Evolutionary conservation across 2,888 invertebrate genomes (phyloP).

Genomic region (Leucophora obtusa): DNA sequence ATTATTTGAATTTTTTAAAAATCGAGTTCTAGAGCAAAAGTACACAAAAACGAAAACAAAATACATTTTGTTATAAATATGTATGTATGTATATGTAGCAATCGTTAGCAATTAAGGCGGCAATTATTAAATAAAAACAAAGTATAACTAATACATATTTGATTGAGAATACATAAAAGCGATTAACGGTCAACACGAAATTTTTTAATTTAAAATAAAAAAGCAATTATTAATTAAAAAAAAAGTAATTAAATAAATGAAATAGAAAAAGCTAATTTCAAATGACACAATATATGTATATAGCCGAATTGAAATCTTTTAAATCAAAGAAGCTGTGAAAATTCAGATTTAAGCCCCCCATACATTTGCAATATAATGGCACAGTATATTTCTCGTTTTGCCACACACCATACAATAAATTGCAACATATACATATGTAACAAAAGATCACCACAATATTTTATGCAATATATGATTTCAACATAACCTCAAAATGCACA

Average conservation of each 20-base stretch:
- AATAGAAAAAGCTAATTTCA: background rate
- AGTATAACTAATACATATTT: background rate
- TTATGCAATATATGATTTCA: too few relatives aligned
- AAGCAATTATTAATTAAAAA: background rate
- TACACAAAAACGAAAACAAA: background rate
- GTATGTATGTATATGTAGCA: background rate
- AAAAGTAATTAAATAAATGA: background rate
- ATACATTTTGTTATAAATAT: background rate
- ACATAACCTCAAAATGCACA: too few relatives aligned
- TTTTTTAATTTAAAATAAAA: background rate
- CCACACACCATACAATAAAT: too few relatives aligned
- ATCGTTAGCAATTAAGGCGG: constrained; percentile 31
- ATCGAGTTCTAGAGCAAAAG: background rate
- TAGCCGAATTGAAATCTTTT: too few relatives aligned
- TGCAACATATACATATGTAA: too few relatives aligned
- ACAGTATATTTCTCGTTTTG: too few relatives aligned
- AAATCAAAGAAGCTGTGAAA: too few relatives aligned
- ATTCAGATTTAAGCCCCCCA: too few relatives aligned
- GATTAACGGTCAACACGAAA: background rate
- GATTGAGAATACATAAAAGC: background rate
- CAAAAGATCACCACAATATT: too few relatives aligned
- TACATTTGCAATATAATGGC: too few relatives aligned
- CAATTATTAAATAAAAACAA: constrained; percentile 27
- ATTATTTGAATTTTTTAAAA: constrained; percentile 29
- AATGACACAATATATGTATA: too few relatives aligned